A percentile compares a stretch with the other conserved stretches of the same genome.
Conservation (phyloP, 2,113 vertebrate species). For the Charadrius vociferus region DNA sequence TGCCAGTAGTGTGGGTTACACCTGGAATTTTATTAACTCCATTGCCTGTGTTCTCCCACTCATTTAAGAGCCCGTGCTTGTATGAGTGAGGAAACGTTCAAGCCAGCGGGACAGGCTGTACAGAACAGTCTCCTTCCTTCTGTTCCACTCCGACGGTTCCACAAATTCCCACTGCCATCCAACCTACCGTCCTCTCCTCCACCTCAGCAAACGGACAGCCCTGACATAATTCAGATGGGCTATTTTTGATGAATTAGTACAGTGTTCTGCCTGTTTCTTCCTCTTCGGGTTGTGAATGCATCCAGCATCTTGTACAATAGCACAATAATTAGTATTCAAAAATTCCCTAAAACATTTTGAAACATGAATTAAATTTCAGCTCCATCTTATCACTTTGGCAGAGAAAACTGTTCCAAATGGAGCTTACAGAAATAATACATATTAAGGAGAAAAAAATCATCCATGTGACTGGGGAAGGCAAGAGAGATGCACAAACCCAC, state of each 20-base stretch:
- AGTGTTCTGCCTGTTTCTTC: not conserved
- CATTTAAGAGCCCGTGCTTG: not conserved
- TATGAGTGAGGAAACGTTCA: not conserved
- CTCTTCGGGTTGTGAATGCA: not conserved
- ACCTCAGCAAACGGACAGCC: not conserved
- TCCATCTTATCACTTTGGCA: not conserved
- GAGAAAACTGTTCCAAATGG: not conserved
- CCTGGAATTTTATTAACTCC: not conserved
- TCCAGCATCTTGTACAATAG: not conserved
- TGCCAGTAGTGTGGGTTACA: not conserved
- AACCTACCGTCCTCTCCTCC: not conserved
- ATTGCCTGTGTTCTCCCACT: not conserved
- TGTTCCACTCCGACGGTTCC: fast-evolving
- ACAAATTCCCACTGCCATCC: not conserved
- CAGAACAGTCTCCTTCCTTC: not conserved
- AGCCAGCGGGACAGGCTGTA: not conserved
- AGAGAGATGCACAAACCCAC: not conserved
- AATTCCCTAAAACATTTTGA: not conserved
- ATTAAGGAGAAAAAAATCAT: not conserved
- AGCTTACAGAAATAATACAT: not conserved
- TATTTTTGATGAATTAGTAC: not conserved
- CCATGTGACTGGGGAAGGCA: not conserved
- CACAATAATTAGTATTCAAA: not conserved
- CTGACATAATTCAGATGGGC: not conserved
- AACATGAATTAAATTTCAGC: not conserved